phyloP scores from a whole-genome alignment of 2,888 invertebrate genomes.

The Caenorhabditis parvicauda region DNA sequence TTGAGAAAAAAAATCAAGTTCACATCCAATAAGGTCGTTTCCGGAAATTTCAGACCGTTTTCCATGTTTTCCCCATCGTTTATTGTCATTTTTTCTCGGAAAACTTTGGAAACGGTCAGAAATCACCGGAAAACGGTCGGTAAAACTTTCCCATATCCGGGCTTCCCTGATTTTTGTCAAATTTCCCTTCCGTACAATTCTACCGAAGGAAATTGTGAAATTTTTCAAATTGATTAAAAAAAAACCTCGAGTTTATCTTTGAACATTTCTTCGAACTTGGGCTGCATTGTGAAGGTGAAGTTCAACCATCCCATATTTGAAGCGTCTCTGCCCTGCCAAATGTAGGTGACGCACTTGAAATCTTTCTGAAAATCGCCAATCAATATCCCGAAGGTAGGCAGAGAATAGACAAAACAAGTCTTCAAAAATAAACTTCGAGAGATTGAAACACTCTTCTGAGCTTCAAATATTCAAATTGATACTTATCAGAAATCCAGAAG shows the following conservation, averaged over 20 bases:
- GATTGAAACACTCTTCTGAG: not conserved
- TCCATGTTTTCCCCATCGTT: too few relatives aligned
- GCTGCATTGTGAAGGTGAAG: constrained; percentile 82
- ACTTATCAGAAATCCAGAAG: too few relatives aligned
- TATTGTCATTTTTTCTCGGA: not conserved
- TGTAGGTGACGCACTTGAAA: constrained; percentile 94
- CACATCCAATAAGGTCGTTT: too few relatives aligned
- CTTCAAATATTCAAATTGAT: too few relatives aligned
- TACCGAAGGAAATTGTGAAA: not conserved
- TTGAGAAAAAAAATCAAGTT: too few relatives aligned
- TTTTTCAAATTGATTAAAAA: not conserved
- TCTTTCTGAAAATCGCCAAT: constrained; percentile 68
- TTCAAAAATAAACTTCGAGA: not conserved
- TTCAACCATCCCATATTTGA: constrained; percentile 99
- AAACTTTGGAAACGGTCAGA: not conserved
- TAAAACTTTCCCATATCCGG: not conserved
- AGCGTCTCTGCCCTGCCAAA: constrained; percentile 95
- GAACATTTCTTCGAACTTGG: constrained; percentile 80
- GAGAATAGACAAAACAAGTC: not conserved
- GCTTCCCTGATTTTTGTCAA: not conserved
- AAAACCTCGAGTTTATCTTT: constrained; percentile 78
- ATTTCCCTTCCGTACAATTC: not conserved
- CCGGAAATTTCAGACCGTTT: too few relatives aligned
- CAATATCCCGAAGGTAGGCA: constrained; percentile 69
- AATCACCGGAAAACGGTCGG: not conserved